These are phyloP conservation scores for Python bivittatus DNA, from an alignment of 2,113 vertebrate species.

Conservation along the genomic window DNA sequence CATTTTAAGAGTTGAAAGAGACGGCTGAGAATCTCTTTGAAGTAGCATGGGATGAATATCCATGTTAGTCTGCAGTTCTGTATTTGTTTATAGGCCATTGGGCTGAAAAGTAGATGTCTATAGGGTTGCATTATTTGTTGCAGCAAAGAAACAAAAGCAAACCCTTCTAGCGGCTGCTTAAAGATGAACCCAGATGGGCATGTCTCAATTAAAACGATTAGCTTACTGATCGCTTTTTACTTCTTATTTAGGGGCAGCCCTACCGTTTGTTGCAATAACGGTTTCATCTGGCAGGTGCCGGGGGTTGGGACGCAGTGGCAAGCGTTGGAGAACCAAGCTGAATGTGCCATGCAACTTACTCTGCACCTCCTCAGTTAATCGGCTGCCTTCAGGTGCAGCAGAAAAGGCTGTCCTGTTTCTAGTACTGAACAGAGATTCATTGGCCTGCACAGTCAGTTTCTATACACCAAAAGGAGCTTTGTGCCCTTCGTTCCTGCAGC, in stretches of 20 bases:
- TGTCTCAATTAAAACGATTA: neutral
- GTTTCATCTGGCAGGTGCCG: neutral
- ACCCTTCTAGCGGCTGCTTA: neutral
- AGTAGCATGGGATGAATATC: neutral
- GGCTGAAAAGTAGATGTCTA: neutral
- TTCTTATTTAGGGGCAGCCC: neutral
- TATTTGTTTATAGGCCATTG: neutral
- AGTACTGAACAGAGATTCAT: neutral
- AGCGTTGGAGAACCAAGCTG: neutral
- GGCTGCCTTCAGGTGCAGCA: neutral
- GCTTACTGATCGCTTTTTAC: neutral
- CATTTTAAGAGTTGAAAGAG: neutral
- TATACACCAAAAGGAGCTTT: neutral
- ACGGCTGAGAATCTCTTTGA: neutral
- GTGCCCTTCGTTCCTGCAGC: neutral
- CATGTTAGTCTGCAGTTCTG: neutral
- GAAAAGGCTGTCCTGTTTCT: neutral
- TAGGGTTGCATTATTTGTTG: neutral
- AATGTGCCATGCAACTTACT: neutral
- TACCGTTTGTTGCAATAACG: neutral
- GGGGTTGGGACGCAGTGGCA: neutral
- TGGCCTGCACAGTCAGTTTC: too few relatives aligned
- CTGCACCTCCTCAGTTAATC: neutral
- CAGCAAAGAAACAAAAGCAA: neutral
- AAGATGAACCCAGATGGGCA: neutral